These are phyloP conservation scores for Strix uralensis DNA, from an alignment of 2,113 vertebrate species.

Conservation along the genomic window DNA sequence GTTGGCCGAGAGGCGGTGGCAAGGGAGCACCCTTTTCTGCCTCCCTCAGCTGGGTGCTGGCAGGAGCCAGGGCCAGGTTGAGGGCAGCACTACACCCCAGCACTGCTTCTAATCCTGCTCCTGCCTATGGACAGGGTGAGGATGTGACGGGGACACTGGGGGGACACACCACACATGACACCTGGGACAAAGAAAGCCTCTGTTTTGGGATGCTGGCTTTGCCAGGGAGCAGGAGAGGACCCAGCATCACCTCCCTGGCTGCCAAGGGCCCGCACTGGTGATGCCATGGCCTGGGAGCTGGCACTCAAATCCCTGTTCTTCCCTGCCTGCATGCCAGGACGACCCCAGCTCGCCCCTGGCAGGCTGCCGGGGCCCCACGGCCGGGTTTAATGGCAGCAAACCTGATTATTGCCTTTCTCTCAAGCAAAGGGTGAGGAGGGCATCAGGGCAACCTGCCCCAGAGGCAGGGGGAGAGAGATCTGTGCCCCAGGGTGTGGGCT, in stretches of 20 bases:
- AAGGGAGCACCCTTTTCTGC: neutral
- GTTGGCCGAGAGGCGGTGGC: neutral
- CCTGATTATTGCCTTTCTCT: conserved; percentile 6
- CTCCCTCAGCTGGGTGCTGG: neutral
- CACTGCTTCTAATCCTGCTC: neutral
- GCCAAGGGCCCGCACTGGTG: neutral
- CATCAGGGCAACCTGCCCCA: neutral
- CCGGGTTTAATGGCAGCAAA: neutral
- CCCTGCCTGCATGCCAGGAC: neutral
- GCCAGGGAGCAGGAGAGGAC: neutral
- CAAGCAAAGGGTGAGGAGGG: neutral
- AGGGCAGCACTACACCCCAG: neutral
- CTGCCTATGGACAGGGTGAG: neutral
- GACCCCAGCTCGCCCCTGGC: neutral
- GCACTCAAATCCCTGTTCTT: neutral
- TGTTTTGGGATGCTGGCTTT: neutral
- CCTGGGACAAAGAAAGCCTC: neutral
- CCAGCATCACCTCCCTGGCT: neutral
- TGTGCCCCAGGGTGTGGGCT: neutral
- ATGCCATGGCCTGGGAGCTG: fast-evolving
- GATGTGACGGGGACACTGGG: fast-evolving
- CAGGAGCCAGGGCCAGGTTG: neutral
- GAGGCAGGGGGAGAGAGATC: neutral
- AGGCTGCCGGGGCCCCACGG: fast-evolving
- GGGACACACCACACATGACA: too few species aligned